Conservation (phyloP, 92 coral and sea anemone genomes). For the Parazoanthus swiftii region DNA sequence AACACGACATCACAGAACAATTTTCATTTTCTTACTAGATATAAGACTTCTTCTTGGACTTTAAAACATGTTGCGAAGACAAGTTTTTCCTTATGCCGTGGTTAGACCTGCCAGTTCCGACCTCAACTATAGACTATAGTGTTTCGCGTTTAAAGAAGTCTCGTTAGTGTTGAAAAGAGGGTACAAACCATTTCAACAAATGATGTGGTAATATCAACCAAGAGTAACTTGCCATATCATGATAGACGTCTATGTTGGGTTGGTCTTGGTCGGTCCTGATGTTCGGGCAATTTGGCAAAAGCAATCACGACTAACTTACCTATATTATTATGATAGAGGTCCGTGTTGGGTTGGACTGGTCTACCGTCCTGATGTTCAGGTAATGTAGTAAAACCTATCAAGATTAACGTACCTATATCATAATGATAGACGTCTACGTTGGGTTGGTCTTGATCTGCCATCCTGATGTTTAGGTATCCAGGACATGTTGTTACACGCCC, state of each 20-base stretch:
- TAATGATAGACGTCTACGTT: slow-evolving; percentile 61
- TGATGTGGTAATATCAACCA: no score
- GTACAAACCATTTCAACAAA: no score
- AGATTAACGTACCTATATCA: slow-evolving; percentile 62
- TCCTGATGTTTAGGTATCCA: slow-evolving; percentile 61
- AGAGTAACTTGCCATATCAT: slow-evolving; percentile 61
- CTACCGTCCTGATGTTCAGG: slow-evolving; percentile 46
- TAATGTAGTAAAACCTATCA: not conserved
- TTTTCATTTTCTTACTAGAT: no score
- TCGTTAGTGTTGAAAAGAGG: no score
- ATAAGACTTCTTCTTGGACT: not conserved
- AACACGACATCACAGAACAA: no score
- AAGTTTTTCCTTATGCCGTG: slow-evolving; percentile 22
- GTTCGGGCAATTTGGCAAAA: not conserved
- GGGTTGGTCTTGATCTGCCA: slow-evolving; percentile 78
- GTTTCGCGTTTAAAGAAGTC: no score
- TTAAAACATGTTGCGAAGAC: slow-evolving; percentile 26
- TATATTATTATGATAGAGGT: slow-evolving; percentile 61
- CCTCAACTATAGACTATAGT: not conserved
- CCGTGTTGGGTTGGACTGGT: slow-evolving; percentile 69
- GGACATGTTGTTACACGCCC: slow-evolving; percentile 68
- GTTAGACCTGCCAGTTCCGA: slow-evolving; percentile 53
- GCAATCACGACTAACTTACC: slow-evolving; percentile 44
- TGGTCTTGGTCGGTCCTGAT: slow-evolving; percentile 68
- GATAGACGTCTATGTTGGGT: slow-evolving; percentile 61